Base-by-base conservation (phyloP, 2,113 vertebrate species). In the Oncorhynchus gorbuscha region DNA sequence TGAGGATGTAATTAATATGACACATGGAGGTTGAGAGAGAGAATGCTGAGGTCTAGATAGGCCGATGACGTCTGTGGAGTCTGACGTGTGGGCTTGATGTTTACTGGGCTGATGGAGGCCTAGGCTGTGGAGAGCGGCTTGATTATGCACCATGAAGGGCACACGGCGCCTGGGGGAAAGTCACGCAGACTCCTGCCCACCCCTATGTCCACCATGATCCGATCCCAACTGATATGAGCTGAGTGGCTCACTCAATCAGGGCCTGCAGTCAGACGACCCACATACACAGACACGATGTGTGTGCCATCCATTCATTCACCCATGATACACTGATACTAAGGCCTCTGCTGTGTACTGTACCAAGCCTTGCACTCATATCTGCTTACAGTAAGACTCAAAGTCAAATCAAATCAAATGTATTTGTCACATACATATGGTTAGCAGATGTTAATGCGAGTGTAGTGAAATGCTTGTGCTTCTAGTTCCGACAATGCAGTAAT, bases 211-310 rank as follows among this genome's bases (percentile, higher is more conserved):
- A 30, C 24, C 72, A 68, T 11, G 3, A 14, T 75, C 62, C 64
- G 67, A 65, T 75, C 65, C 16, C 11, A 30, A 8, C 64, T 28
- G 20, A 45, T 32, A 22, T 68, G 39, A 61, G 64, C n/a, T 32
- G 35, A 69, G 26, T 74, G 64, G 6, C 28, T 68, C 30, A 79
- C 1, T 77, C 22, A 74, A 3, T 24, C 58, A 62, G 32, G 51
- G 24, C 18, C 26, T 30, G 11, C 6, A 62, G 67, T 30, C 67
- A 70, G 22, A 49, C 75, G 72, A 69, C 72, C 28, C 22, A 76
- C 64, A 76, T 72, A 59, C 7, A n/a, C 18, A 6, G 12, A 18
- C 13, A n/a, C 28, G 30, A 14, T 72, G 45, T 22, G 35, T 71
- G 69, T 8, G 7, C 32, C 20, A 16, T 69, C 28, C 26, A 32